A percentile compares a stretch with the other conserved stretches of the same genome.
Conservation (phyloP, 1,140 invertebrate genomes). For the Brachionus calyciflorus region DNA sequence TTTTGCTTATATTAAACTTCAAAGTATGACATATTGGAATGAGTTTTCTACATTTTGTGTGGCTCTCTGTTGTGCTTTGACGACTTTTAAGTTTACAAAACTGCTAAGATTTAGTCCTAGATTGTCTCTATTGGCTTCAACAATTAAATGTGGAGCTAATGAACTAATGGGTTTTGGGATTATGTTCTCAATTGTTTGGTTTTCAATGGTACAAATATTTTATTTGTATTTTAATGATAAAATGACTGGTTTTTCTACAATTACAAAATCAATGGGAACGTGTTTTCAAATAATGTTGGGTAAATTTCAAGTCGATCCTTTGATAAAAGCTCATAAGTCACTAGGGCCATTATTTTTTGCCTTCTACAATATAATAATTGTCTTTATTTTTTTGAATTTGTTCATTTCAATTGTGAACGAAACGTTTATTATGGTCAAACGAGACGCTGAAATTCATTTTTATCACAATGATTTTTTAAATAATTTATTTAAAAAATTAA, state of each 20-base stretch:
- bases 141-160: conserved; percentile 54
- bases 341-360: conserved; percentile 2
- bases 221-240: conserved; percentile 61
- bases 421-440: conserved; percentile 23
- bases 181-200: conserved; percentile 59
- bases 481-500: conserved; percentile 20
- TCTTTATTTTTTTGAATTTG: conserved; percentile 23
- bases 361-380: conserved; percentile 20
- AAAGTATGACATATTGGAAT: conserved; percentile 62
- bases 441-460: conserved; percentile 20
- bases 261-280: conserved; percentile 24
- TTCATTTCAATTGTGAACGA: conserved; percentile 44
- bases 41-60: conserved; percentile 62
- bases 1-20: conserved; percentile 63
- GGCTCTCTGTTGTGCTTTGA: conserved; percentile 62
- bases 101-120: conserved; percentile 63
- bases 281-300: conserved; percentile 46
- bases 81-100: conserved; percentile 63
- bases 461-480: conserved; percentile 3
- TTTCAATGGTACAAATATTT: conserved; percentile 62
- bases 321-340: conserved; percentile 1
- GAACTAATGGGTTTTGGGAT: conserved; percentile 58
- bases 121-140: conserved; percentile 56
- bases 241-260: conserved; percentile 3
- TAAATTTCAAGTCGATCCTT: conserved; percentile 36